These are phyloP conservation scores for Cottoperca gobio DNA, from an alignment of 2,797 vertebrate species.

Conservation along the genomic window DNA sequence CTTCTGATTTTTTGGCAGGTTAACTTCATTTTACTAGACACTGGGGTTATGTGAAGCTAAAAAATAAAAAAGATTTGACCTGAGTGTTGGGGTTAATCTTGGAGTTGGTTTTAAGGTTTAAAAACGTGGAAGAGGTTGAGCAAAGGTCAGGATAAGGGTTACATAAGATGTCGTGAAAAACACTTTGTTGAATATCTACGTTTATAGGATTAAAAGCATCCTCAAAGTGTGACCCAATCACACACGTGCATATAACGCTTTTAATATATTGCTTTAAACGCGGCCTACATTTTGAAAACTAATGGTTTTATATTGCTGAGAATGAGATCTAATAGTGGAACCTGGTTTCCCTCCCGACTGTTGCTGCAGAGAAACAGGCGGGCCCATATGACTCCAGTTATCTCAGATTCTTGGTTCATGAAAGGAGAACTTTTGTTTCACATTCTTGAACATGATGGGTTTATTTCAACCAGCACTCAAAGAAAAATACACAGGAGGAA, in stretches of 20 bases:
- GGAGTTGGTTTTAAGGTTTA: not conserved
- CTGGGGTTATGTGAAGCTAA: not conserved
- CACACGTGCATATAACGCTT: too few relatives aligned
- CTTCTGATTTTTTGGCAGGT: conserved; percentile 9
- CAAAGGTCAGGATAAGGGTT: conserved; percentile 1
- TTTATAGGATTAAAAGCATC: not conserved
- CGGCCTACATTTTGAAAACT: conserved; percentile 58
- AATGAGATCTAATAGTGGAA: conserved; percentile 53
- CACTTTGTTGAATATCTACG: not conserved
- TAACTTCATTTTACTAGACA: not conserved
- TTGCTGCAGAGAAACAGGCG: conserved; percentile 39
- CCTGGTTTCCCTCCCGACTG: conserved; percentile 34
- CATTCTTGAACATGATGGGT: conserved; percentile 77
- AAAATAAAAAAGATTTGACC: not conserved
- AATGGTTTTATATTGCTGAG: conserved; percentile 57
- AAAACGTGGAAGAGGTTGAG: conserved; percentile 3
- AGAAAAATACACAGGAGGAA: conserved; percentile 77
- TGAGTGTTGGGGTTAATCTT: conserved; percentile 11
- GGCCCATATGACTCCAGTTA: conserved; percentile 80
- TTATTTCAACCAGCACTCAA: conserved; percentile 73
- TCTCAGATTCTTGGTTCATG: conserved; percentile 69
- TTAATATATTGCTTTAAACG: conserved; percentile 49
- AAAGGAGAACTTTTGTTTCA: conserved; percentile 77
- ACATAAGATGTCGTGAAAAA: not conserved
- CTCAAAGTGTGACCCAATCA: not conserved